These are phyloP conservation scores for Cotesia congregata DNA, from an alignment of 2,888 invertebrate species.

Conservation along the genomic window DNA sequence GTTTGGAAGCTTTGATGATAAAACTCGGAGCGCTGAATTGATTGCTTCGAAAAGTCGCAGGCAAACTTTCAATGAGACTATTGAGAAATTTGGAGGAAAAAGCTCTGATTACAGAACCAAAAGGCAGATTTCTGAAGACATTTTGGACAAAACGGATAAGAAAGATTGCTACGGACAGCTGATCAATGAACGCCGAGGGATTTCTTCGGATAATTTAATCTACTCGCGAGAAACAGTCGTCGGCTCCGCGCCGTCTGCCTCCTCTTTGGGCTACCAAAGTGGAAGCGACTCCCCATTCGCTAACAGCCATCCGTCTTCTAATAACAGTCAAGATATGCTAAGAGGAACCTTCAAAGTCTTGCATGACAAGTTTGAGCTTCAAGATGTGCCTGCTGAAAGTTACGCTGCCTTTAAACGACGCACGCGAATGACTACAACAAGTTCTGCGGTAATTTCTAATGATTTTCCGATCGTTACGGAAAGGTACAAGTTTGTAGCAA, in stretches of 20 bases:
- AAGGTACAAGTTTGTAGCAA: constrained; percentile 18
- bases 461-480: constrained; percentile 11
- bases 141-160: constrained; percentile 54
- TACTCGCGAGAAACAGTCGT: constrained; percentile 49
- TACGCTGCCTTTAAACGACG: constrained; percentile 65
- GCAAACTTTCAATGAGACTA: constrained; percentile 41
- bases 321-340: constrained; percentile 45
- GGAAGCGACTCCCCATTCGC: constrained; percentile 46
- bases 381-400: constrained; percentile 61
- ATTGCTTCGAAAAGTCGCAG: constrained; percentile 37
- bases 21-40: constrained; percentile 17
- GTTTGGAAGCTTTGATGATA: constrained; percentile 14
- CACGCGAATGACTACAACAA: constrained; percentile 49
- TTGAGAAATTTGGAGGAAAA: constrained; percentile 43
- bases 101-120: constrained; percentile 40
- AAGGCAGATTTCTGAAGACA: constrained; percentile 61
- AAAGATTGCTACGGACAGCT: constrained; percentile 45
- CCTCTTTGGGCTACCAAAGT: constrained; percentile 50
- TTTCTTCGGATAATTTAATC: constrained; percentile 62
- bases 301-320: constrained; percentile 41
- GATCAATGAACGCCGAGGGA: constrained; percentile 55
- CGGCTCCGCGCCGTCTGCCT: constrained; percentile 46
- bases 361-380: constrained; percentile 61
- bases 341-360: constrained; percentile 60
- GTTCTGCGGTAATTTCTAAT: constrained; percentile 37